Conservation (phyloP, 2,888 invertebrate genomes). For the Argynnis bischoffii region DNA sequence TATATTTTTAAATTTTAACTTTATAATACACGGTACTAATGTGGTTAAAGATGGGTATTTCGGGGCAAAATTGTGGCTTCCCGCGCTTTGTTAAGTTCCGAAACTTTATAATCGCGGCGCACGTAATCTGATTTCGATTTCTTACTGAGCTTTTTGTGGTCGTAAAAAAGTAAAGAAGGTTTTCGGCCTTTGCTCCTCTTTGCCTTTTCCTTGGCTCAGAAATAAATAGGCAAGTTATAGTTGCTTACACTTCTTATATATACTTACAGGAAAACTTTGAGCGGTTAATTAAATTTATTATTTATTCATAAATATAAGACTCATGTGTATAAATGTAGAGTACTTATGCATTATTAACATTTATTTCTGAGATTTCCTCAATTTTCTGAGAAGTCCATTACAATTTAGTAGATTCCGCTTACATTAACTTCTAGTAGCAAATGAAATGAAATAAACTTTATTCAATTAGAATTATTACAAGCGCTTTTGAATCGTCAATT, state of each 20-base stretch:
- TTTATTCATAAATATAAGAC: constrained; percentile 12
- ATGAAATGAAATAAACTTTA: neutral
- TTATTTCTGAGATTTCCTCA: neutral
- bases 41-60: constrained; percentile 53
- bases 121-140: constrained; percentile 75
- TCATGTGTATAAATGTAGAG: constrained; percentile 33
- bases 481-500: too few species aligned
- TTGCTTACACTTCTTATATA: constrained; percentile 2
- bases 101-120: constrained; percentile 73
- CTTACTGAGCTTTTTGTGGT: constrained; percentile 68
- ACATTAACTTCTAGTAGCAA: constrained; percentile 6
- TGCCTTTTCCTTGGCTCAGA: constrained; percentile 42
- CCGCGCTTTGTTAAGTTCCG: constrained; percentile 54
- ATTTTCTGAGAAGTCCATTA: neutral
- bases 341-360: neutral
- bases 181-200: constrained; percentile 31
- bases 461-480: too few species aligned
- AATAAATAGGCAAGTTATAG: neutral
- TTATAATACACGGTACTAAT: constrained; percentile 35
- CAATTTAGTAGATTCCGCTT: neutral
- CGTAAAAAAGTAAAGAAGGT: constrained; percentile 58
- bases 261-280: neutral
- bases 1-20: constrained; percentile 6
- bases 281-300: neutral
- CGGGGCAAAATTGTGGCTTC: constrained; percentile 50